Evolutionary conservation across 2,888 invertebrate species (phyloP), one percentile per base, ranked within the genome.

Genomic region (Dynastes hyllus): DNA sequence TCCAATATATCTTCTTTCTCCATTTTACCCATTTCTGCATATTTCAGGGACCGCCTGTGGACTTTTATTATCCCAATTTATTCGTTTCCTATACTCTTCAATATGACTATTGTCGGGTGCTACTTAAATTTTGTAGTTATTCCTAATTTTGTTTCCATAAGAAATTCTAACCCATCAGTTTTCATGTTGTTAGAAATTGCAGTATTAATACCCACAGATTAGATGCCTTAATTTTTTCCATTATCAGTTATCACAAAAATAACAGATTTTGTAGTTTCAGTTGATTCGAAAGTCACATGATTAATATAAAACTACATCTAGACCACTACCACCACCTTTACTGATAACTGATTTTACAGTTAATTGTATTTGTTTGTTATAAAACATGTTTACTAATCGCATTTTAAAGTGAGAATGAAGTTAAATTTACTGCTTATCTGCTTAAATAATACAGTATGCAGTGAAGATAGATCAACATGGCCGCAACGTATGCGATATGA

Each of bases 51-150:
- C 32, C 32, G 32, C 32, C 32, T 32, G 5, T 32, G 32, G 32
- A 32, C 4, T 32, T 32, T 32, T 32, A 32, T 32, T 32, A 32
- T 5, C 32, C 4, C 32, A 32, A 32, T 32, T 3, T 32, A 32
- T 32, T 32, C 3, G 32, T 32, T 32, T 32, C 5, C 32, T 5
- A 32, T 5, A 32, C 4, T 32, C 32, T 32, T 32, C 32, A 32
- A 11, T 8, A 45, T 45, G 9, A 1, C 45, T 1, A 45, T 22
- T 22, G 45, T 40, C 45, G 40, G 16, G 45, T 50, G 45, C 66
- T 67, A 40, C 66, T 45, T 67, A 67, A 69, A 69, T 51, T 69
- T 69, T 69, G 69, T 69, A 69, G 69, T 29, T 53, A 69, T 69
- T 69, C 69, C 50, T 29, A 69, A 69, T 69, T 69, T 51, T 22